Base-by-base conservation (phyloP, 2,113 vertebrate genomes). In the Ailurus styani region DNA sequence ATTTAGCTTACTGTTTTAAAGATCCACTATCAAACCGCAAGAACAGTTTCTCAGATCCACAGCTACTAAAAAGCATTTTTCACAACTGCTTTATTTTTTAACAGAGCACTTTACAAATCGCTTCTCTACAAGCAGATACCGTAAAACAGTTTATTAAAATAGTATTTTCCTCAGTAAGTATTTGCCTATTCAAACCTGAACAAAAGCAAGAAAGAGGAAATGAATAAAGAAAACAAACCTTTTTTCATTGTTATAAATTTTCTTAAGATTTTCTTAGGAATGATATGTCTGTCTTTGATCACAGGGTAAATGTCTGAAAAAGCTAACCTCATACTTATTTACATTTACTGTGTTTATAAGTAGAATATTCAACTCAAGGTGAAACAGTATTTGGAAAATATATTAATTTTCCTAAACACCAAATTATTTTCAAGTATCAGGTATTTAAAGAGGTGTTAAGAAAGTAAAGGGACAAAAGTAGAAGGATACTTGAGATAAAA, bases 91-190 rank as follows among this genome's bases (percentile, higher is more conserved):
- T 94, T 70, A 96, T 97, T 93, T 97, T 64, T 91, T 88, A 98
- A 98, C 83, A 96, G 20, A 97, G 83, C 83, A 94, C 79, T 97
- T 91, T 89, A 94, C 88, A 97, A 97, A 97, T 97, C 88, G 95
- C 60, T 95, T 88, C 55, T 31, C 64, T 96, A 93, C 94, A 96
- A 93, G 87, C 47, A 95, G 55, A 91, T 93, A 91, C 79, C 95
- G 15, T 96, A 89, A 95, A 93, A 73, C 40, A 95, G 78, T 81
- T 87, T 97, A 93, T 95, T 90, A 97, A 98, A 96, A 94, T 66
- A 81, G 78, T 94, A 89, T 94, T 97, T 96, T 95, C 66, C 83
- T 96, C 89, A 94, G 64, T 96, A 96, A 97, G 93, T 91, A 93
- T 91, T 94, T 96, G 77, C 77, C 87, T 97, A 87, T 95, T 96